Evolutionary conservation across 2,888 invertebrate genomes (phyloP), one percentile per base, ranked within the genome.

Genomic region (Tromatobia lineatoria): DNA sequence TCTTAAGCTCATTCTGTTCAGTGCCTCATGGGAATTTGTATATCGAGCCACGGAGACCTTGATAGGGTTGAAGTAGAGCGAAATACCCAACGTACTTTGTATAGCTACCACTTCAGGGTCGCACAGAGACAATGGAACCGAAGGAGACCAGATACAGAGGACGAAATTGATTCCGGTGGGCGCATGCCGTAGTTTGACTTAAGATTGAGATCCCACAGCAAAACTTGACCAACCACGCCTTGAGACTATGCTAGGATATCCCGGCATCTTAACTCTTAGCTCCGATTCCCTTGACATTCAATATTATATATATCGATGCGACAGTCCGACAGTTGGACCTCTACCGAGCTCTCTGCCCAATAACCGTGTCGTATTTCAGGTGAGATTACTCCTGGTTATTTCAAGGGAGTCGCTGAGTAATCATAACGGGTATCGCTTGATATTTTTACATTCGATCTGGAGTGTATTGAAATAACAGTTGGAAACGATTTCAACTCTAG

Each of bases 141-240:
- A 47, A 52, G 52, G 61, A 52, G 64, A 76, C 29, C 54, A 74
- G 61, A 11, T 59, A 73, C 20, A 57, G 42, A 42, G 69, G 64
- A 87, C 83, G 86, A 87, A 89, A 90, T 90, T 91, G 90, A 91
- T 90, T 89, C 89, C 87, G 88, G 87, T 87, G 88, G 88, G 90
- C 80, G 70, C 80, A 66, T 77, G 42, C 82, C 87, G 73, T 88
- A 89, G 88, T 90, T 89, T 87, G 89, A 88, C 87, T 88, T 86
- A 85, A 83, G 78, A 82, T 77, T 79, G 82, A 79, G 83, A 84
- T 86, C 87, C 88, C 85, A 18, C 34, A 13, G 59, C 59, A 61
- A 59, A 87, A 88, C 87, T 88, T 89, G 64, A 50, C 23, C 75
- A 23, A 29, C 29, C 57, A 69, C 42, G n/a, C 38, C 88, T 85